Percentiles rank a stretch among this genome's conserved stretches.
These are phyloP conservation scores for Elegia similella DNA, from an alignment of 2,888 invertebrate species.

Conservation along the genomic window DNA sequence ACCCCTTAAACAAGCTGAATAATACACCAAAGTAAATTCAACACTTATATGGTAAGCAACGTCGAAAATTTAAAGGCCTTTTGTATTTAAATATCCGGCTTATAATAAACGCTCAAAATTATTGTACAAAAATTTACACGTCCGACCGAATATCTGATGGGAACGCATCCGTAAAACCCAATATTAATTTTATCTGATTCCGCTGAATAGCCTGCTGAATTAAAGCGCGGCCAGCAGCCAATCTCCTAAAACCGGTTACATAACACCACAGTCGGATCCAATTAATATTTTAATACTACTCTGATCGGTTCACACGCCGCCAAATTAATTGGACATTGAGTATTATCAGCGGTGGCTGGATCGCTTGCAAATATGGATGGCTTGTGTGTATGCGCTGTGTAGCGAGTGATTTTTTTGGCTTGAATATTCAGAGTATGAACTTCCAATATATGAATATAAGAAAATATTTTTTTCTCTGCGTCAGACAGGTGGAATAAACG, in stretches of 20 bases:
- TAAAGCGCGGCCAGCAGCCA: not conserved
- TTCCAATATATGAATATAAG: no score
- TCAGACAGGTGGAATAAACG: no score
- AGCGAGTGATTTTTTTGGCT: no score
- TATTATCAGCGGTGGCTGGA: slow-evolving; percentile 4
- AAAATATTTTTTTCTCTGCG: no score
- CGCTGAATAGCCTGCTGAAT: not conserved
- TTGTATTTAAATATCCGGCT: not conserved
- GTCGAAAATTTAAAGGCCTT: not conserved
- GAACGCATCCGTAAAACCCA: slow-evolving; percentile 12
- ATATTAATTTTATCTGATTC: slow-evolving; percentile 11
- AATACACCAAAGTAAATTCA: not conserved
- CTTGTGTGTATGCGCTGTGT: not conserved
- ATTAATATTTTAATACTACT: slow-evolving; percentile 17
- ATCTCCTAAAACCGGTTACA: slow-evolving; percentile 15
- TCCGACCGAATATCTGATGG: slow-evolving; percentile 2
- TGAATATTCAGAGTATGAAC: no score
- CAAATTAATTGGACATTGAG: slow-evolving; percentile 15
- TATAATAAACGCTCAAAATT: not conserved
- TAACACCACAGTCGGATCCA: slow-evolving; percentile 11
- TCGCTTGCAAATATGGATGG: not conserved
- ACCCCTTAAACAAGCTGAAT: not conserved
- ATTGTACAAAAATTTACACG: slow-evolving; percentile 5
- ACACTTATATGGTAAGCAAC: not conserved
- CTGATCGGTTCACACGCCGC: slow-evolving; percentile 14